Evolutionary conservation across 2,888 invertebrate species (phyloP).

Genomic region (Paralinhomoeus sp.): DNA sequence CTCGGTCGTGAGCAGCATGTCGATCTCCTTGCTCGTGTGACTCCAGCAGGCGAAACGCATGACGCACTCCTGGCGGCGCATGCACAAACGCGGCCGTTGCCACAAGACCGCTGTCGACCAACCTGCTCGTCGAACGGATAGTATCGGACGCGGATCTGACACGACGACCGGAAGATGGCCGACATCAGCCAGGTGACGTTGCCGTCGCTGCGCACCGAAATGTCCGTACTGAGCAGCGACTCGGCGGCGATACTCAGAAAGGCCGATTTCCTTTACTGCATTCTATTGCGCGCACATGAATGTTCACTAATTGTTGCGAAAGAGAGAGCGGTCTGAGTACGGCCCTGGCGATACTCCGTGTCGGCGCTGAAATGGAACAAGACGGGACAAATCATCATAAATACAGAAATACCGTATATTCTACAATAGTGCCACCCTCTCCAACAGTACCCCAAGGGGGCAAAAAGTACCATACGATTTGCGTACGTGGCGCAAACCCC

Average conservation of each 20-base stretch:
- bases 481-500: too few relatives aligned
- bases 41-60: conserved; percentile 37
- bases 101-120: too few relatives aligned
- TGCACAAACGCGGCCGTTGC: too few relatives aligned
- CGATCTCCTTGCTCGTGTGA: conserved; percentile 32
- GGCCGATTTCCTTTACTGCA: too few relatives aligned
- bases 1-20: conserved; percentile 49
- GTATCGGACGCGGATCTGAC: conserved; percentile 34
- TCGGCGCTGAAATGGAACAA: conserved; percentile 50
- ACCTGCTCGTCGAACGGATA: conserved; percentile 36
- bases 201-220: conserved; percentile 27
- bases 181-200: conserved; percentile 37
- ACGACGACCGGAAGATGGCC: conserved; percentile 35
- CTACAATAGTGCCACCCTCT: too few relatives aligned
- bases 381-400: neutral
- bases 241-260: too few relatives aligned
- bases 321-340: too few relatives aligned
- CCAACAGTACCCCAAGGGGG: too few relatives aligned
- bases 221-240: too few relatives aligned
- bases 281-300: too few relatives aligned
- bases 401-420: neutral
- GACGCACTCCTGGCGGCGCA: conserved; percentile 29
- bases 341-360: conserved; percentile 54
- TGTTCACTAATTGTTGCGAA: too few relatives aligned
- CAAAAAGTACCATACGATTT: too few relatives aligned